Evolutionary conservation across 1,140 invertebrate genomes (phyloP), one percentile per base, ranked within the genome.

Genomic region (Zaprionus davidi): DNA sequence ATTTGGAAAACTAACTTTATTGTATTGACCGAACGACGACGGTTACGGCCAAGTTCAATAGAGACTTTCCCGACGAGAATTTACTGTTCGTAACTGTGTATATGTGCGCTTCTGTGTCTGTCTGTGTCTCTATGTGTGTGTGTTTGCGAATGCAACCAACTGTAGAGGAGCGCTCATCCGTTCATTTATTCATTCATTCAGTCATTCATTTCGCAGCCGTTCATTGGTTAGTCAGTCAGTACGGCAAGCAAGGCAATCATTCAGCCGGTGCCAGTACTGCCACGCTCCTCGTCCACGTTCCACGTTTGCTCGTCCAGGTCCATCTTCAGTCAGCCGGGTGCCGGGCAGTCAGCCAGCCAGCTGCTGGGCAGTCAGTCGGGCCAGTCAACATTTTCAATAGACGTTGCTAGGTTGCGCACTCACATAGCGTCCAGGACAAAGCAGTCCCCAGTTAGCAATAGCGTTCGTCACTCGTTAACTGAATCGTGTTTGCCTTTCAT

Each of bases 141-240:
- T 90, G 85, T 82, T 90, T 90, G 85, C 81, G 85, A 76, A 90
- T 90, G 85, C 85, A 90, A 73, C 85, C 85, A 85, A 85, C 85
- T 90, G 85, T 79, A 79, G 86, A 90, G 76, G 73, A 73, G 81
- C 85, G 85, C 81, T 88, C 84, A 88, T 85, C 84, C 84, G 84
- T 90, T 90, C 84, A 90, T 81, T 88, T 88, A 88, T 88, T 88
- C 84, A 90, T 87, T 90, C 85, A 88, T 88, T 90, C 84, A 90
- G 81, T 90, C 84, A 88, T 88, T 88, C 84, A 88, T 88, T 88
- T 87, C 75, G 69, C 74, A 79, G 82, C 68, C 81, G 85, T 81
- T 88, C 81, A 88, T 88, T 88, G 85, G 85, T 90, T 88, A 88
- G 85, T 88, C 85, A 88, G 85, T 88, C 85, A 90, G 85, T 85